Base-by-base conservation (phyloP, 2,113 vertebrate genomes). In the Centropus bengalensis region DNA sequence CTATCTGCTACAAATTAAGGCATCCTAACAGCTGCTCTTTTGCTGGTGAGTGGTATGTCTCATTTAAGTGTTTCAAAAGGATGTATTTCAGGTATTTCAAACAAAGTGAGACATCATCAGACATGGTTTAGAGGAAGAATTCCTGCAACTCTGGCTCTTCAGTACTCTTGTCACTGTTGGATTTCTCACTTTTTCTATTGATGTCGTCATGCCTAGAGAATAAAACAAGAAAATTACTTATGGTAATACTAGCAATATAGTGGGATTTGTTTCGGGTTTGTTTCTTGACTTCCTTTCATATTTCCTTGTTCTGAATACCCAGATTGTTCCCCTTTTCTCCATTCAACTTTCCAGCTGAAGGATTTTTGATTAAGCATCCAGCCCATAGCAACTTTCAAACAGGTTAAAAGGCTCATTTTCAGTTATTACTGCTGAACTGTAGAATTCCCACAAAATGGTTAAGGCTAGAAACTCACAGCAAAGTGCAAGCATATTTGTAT, bases 131-230 rank as follows among this genome's bases (percentile, higher is more conserved):
- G 67, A 98, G 94, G 95, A 98, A 98, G 89, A 98, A 96, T 97
- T 98, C 98, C 86, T 98, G 97, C 64, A 97, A 91, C 55, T 98
- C 98, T 94, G 96, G 88, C 82, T 98, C 97, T 97, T 98, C 97
- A 82, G 74, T 77, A 89, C 60, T 95, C 70, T 89, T 97, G 79
- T 92, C 87, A 96, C 81, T 89, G 91, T 80, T 33, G 18, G 78
- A 64, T 91, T 97, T 97, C 96, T 81, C 82, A 60, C 89, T 95
- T 95, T 97, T 96, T 78, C 91, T 92, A 83, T 76, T 97, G 94
- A 96, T 90, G 88, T 91, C 82, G 93, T 98, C 96, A 98, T 88
- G 97, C 97, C 98, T 98, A 86, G 66, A 62, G 36, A 93, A 58
- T 93, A 96, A 94, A 94, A 45, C 91, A 95, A 96, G 21, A 94